Evolutionary conservation across 2,888 invertebrate genomes (phyloP).

Genomic region (Loripinus fragilis): DNA sequence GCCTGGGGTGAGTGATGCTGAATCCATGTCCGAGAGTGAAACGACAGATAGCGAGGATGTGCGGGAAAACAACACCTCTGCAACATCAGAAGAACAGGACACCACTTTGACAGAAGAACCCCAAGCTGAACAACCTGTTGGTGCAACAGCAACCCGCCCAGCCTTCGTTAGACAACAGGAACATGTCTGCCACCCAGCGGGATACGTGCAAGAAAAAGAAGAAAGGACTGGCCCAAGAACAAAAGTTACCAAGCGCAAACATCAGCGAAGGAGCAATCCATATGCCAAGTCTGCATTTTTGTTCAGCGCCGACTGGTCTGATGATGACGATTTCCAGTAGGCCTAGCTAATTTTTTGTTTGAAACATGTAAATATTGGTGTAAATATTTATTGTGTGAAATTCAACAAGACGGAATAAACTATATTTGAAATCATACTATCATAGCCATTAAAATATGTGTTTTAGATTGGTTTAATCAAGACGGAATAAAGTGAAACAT

Average conservation of each 20-base stretch:
- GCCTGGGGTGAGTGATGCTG: not conserved
- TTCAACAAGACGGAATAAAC: too few relatives aligned
- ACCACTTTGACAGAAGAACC: not conserved
- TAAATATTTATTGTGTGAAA: too few relatives aligned
- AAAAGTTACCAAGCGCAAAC: not conserved
- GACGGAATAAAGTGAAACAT: too few relatives aligned
- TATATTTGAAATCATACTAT: too few relatives aligned
- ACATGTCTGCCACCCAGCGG: constrained; percentile 5
- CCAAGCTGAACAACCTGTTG: not conserved
- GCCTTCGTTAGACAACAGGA: not conserved
- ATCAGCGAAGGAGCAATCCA: not conserved
- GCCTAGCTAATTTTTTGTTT: too few relatives aligned
- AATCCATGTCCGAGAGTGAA: not conserved
- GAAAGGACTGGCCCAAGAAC: not conserved
- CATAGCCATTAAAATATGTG: too few relatives aligned
- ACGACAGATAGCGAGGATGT: not conserved
- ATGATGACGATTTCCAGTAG: constrained; percentile 14
- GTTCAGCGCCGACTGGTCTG: not conserved
- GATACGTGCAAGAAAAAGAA: not conserved
- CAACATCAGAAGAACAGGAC: not conserved
- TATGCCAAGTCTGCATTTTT: not conserved
- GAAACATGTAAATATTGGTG: too few relatives aligned
- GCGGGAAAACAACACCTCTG: not conserved
- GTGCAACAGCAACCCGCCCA: not conserved
- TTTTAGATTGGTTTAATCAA: too few relatives aligned